These are phyloP conservation scores for Drosophila macrothrix DNA, from an alignment of 2,888 invertebrate species.

Conservation along the genomic window DNA sequence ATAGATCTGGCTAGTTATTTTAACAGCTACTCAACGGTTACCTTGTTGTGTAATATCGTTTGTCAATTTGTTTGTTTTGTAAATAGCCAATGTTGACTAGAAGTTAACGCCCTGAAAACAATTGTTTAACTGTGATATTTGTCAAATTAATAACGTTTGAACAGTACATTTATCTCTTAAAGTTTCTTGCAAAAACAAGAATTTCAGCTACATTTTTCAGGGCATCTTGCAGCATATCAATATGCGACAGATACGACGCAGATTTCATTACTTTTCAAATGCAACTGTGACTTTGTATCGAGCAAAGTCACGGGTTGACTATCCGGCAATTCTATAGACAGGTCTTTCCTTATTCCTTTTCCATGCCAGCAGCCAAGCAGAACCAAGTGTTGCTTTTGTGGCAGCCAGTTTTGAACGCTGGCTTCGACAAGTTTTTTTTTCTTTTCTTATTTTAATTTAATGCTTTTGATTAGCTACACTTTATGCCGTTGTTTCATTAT, in stretches of 20 bases:
- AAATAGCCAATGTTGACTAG: neutral
- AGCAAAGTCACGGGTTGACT: conserved; percentile 6
- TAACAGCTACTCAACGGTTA: neutral
- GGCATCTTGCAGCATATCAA: neutral
- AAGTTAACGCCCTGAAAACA: no score
- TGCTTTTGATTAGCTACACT: conserved; percentile 64
- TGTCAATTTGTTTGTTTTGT: neutral
- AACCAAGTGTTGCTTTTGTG: conserved; percentile 65
- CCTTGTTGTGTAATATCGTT: neutral
- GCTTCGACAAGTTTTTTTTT: conserved; percentile 33
- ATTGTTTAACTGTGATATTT: no score
- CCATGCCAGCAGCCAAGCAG: conserved; percentile 1
- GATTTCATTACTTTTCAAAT: conserved; percentile 12
- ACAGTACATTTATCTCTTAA: neutral
- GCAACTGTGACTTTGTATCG: neutral
- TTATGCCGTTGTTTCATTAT: conserved; percentile 37
- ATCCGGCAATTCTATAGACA: conserved; percentile 5
- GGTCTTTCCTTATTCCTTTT: neutral
- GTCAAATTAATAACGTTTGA: no score
- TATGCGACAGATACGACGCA: neutral
- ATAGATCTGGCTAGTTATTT: neutral
- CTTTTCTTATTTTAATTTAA: conserved; percentile 33
- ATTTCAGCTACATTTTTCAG: neutral
- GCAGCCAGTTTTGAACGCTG: conserved; percentile 33
- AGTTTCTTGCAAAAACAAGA: neutral